phyloP scores from a whole-genome alignment of 2,888 invertebrate species.

The Megalurothrips usitatus region DNA sequence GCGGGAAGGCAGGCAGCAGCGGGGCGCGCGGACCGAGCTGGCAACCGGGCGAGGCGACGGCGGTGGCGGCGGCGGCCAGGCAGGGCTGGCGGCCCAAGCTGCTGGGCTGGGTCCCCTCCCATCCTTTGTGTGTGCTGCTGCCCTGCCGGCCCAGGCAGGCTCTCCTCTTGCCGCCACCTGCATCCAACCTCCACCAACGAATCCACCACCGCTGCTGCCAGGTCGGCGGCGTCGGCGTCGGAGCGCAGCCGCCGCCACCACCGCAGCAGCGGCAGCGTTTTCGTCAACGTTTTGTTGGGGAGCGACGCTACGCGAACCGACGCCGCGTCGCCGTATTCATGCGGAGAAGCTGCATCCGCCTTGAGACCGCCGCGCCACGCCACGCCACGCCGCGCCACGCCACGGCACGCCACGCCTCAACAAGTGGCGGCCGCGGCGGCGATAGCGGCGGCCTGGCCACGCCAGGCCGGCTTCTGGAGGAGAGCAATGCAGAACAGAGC shows the following conservation, averaged over 20 bases:
- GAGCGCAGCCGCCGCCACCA: too few species aligned
- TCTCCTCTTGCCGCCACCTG: constrained; percentile 9
- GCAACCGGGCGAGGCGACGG: not conserved
- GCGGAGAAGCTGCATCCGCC: not conserved
- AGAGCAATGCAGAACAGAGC: too few species aligned
- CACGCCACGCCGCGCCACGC: not conserved
- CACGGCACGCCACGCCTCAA: not conserved
- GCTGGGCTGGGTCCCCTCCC: too few species aligned
- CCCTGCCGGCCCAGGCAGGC: not conserved
- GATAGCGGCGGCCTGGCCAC: too few species aligned
- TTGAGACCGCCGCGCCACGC: too few species aligned
- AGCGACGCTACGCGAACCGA: not conserved
- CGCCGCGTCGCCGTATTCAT: not conserved
- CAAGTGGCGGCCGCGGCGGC: not conserved
- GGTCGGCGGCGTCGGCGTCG: too few species aligned
- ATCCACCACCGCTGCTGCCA: too few species aligned
- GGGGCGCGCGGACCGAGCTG: not conserved
- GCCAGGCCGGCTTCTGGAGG: too few species aligned
- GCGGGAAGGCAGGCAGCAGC: not conserved
- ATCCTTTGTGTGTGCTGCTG: not conserved
- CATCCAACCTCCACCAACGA: not conserved
- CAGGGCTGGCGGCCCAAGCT: constrained; percentile 1
- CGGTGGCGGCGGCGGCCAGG: not conserved
- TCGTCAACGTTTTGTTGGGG: constrained; percentile 6
- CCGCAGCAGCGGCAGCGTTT: not conserved